Percentiles rank a stretch among this genome's conserved stretches.
Evolutionary conservation across 2,888 invertebrate genomes (phyloP).

Genomic region (Hirtodrosophila cameraria): DNA sequence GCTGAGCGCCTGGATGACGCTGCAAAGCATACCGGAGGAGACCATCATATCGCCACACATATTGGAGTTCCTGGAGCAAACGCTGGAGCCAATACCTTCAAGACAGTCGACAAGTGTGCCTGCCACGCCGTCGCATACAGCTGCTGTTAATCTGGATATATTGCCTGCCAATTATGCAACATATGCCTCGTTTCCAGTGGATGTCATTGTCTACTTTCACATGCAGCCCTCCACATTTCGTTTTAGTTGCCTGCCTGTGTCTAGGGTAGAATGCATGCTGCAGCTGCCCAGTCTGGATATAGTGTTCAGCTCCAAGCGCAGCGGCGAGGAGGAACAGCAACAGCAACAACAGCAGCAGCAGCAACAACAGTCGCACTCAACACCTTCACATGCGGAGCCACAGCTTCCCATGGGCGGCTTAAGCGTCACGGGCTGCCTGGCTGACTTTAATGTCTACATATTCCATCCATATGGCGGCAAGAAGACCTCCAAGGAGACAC

Average conservation of each 20-base stretch:
- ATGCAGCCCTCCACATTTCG: conserved; percentile 98
- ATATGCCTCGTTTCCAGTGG: conserved; percentile 98
- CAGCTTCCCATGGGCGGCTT: conserved; percentile 83
- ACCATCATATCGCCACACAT: conserved; percentile 99
- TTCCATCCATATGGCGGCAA: conserved; percentile 99
- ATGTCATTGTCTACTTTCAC: conserved; percentile 99
- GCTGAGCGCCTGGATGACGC: conserved; percentile 96
- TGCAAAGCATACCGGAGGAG: conserved; percentile 98
- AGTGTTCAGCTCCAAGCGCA: conserved; percentile 96
- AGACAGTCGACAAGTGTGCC: conserved; percentile 84
- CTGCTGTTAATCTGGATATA: conserved; percentile 85
- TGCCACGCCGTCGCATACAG: conserved; percentile 80
- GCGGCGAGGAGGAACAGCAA: conserved; percentile 87
- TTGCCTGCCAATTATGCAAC: conserved; percentile 91
- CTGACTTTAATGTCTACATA: conserved; percentile 98
- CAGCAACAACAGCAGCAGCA: conserved; percentile 41
- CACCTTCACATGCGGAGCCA: conserved; percentile 62
- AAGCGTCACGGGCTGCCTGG: conserved; percentile 96
- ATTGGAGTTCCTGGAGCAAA: conserved; percentile 98
- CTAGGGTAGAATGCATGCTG: conserved; percentile 97
- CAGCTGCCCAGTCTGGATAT: conserved; percentile 98
- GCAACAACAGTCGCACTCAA: conserved; percentile 37
- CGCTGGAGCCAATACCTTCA: conserved; percentile 96
- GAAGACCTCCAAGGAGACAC: conserved; percentile 91
- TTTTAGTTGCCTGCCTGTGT: conserved; percentile 97